Conservation (phyloP, 2,888 invertebrate species). For the Malachius bipustulatus region DNA sequence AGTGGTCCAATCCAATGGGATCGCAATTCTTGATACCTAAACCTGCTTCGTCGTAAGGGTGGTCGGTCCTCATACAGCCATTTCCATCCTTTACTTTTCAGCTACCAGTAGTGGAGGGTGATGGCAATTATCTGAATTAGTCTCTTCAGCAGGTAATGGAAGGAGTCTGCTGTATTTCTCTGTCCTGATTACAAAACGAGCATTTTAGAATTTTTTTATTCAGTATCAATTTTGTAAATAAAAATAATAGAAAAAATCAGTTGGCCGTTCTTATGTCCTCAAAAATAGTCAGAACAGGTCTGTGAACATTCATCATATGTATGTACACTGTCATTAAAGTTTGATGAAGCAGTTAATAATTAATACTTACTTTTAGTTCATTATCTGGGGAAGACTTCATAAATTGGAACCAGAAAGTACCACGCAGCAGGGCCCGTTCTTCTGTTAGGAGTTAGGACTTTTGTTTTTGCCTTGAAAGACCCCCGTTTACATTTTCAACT, state of each 20-base stretch:
- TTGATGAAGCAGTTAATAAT: background rate
- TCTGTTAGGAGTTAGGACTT: background rate
- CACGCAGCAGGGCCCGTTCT: constrained; percentile 50
- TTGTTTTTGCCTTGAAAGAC: too few species aligned
- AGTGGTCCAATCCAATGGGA: constrained; percentile 91
- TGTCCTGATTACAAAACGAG: constrained; percentile 16
- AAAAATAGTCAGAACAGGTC: constrained; percentile 38
- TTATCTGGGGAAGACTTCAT: constrained; percentile 75
- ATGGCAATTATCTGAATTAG: constrained; percentile 99
- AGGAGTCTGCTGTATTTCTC: constrained; percentile 82
- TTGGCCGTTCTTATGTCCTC: constrained; percentile 47
- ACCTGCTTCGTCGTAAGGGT: constrained; percentile 85
- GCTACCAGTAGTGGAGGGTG: constrained; percentile 99
- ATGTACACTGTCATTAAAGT: background rate
- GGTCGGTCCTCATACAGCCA: constrained; percentile 99
- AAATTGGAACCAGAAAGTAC: constrained; percentile 98
- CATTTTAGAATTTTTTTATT: background rate
- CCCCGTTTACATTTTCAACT: too few species aligned
- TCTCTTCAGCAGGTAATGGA: constrained; percentile 84
- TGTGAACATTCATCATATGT: constrained; percentile 40
- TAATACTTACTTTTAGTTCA: constrained; percentile 37
- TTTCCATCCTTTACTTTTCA: constrained; percentile 98
- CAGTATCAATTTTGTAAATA: background rate
- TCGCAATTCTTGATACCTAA: constrained; percentile 62
- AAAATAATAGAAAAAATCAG: constrained; percentile 32